Conservation (phyloP, 2,888 invertebrate species). For the Drosophila macrothrix region DNA sequence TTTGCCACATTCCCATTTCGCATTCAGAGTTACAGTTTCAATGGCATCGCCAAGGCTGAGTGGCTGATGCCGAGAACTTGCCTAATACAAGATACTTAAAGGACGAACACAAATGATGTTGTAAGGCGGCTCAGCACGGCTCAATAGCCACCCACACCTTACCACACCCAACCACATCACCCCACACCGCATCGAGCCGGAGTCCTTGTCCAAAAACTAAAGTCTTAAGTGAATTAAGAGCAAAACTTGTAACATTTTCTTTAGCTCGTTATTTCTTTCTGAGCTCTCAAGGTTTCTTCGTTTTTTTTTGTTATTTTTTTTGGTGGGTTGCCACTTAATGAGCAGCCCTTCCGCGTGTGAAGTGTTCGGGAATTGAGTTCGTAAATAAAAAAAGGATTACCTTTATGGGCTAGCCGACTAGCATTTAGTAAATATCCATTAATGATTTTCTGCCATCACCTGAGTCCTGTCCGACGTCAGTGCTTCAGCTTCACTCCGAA, state of each 20-base stretch:
- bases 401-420: slow-evolving; percentile 35
- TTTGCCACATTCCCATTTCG: slow-evolving; percentile 47
- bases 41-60: slow-evolving; percentile 64
- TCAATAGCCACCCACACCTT: slow-evolving; percentile 8
- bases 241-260: slow-evolving; percentile 75
- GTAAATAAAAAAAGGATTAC: slow-evolving; percentile 75
- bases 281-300: slow-evolving; percentile 42
- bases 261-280: slow-evolving; percentile 50
- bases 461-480: slow-evolving; percentile 27
- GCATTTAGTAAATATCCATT: slow-evolving; percentile 54
- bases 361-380: slow-evolving; percentile 57
- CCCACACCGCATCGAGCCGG: not conserved
- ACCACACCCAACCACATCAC: not conserved
- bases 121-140: slow-evolving; percentile 39
- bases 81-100: slow-evolving; percentile 77
- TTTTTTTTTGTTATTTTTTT: not conserved
- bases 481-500: slow-evolving; percentile 10
- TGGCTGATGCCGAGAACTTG: slow-evolving; percentile 57
- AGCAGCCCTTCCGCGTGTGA: slow-evolving; percentile 54
- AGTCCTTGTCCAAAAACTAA: slow-evolving; percentile 61
- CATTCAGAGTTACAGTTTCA: slow-evolving; percentile 65
- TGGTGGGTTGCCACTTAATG: slow-evolving; percentile 53
- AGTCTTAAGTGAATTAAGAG: slow-evolving; percentile 79
- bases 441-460: slow-evolving; percentile 58
- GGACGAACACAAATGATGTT: slow-evolving; percentile 67